Conservation (phyloP, 1,140 invertebrate genomes). For the Papilio polytes region DNA sequence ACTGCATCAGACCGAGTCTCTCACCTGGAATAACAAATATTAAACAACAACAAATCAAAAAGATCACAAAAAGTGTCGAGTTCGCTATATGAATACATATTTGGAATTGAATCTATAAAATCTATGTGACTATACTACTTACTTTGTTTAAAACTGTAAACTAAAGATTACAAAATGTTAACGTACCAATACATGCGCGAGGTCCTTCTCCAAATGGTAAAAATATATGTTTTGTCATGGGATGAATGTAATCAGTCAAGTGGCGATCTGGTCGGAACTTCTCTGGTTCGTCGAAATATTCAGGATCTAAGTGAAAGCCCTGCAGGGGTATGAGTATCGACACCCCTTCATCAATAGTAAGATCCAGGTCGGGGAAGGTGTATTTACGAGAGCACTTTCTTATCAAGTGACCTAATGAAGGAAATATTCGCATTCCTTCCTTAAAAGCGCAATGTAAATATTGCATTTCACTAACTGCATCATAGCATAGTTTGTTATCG, state of each 20-base stretch:
- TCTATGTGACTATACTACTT: too few species aligned
- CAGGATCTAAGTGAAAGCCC: slow-evolving; percentile 82
- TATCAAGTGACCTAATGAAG: slow-evolving; percentile 48
- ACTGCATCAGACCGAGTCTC: too few species aligned
- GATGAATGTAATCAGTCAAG: slow-evolving; percentile 41
- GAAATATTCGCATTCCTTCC: slow-evolving; percentile 71
- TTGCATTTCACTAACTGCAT: slow-evolving; percentile 63
- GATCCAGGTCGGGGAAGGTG: slow-evolving; percentile 64
- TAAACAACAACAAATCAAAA: too few species aligned
- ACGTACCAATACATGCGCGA: too few species aligned
- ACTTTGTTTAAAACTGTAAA: too few species aligned
- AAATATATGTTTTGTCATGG: too few species aligned
- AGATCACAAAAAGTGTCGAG: not conserved
- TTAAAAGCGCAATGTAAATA: slow-evolving; percentile 60
- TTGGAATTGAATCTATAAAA: too few species aligned
- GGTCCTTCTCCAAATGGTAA: too few species aligned
- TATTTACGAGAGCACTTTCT: slow-evolving; percentile 70
- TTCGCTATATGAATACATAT: too few species aligned
- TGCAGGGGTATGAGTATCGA: slow-evolving; percentile 68
- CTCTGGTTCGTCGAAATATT: slow-evolving; percentile 67
- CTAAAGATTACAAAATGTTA: too few species aligned
- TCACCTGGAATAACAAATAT: too few species aligned
- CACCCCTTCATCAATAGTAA: slow-evolving; percentile 66
- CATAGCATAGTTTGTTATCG: slow-evolving; percentile 61
- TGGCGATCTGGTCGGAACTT: slow-evolving; percentile 12